phyloP scores from a whole-genome alignment of 2,797 vertebrate genomes.

The Falco rusticolus region DNA sequence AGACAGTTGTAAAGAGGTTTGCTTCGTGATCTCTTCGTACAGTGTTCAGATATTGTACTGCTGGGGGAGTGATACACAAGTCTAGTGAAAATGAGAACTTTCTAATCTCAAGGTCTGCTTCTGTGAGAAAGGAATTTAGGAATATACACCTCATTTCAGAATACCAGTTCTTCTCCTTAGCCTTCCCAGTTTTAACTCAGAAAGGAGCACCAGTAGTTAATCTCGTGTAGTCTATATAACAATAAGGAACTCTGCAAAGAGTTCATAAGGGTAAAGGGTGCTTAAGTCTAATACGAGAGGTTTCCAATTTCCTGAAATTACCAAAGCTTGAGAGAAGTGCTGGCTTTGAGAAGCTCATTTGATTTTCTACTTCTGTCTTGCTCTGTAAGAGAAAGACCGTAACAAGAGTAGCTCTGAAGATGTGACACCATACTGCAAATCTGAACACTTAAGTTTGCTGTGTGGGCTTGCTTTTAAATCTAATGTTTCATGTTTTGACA shows the following conservation, averaged over 20 bases:
- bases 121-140: neutral
- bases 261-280: slow-evolving; percentile 11
- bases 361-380: slow-evolving; percentile 13
- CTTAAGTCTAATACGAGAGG: neutral
- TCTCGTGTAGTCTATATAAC: neutral
- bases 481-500: slow-evolving; percentile 38
- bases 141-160: neutral
- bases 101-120: neutral
- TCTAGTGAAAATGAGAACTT: neutral
- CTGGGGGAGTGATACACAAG: neutral
- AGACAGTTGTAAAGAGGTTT: neutral
- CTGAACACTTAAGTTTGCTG: neutral
- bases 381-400: neutral
- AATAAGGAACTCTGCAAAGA: neutral
- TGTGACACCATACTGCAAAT: neutral
- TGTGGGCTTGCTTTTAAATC: slow-evolving; percentile 4
- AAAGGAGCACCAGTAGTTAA: neutral
- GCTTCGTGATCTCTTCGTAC: neutral
- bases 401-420: slow-evolving; percentile 1
- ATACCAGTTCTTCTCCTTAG: neutral
- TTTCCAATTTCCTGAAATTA: neutral
- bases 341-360: neutral
- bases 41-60: neutral
- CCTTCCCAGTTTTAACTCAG: neutral
- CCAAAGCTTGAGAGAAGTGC: neutral